Base-by-base conservation (phyloP, 2,113 vertebrate genomes). In the Epinephelus cyanopodus region DNA sequence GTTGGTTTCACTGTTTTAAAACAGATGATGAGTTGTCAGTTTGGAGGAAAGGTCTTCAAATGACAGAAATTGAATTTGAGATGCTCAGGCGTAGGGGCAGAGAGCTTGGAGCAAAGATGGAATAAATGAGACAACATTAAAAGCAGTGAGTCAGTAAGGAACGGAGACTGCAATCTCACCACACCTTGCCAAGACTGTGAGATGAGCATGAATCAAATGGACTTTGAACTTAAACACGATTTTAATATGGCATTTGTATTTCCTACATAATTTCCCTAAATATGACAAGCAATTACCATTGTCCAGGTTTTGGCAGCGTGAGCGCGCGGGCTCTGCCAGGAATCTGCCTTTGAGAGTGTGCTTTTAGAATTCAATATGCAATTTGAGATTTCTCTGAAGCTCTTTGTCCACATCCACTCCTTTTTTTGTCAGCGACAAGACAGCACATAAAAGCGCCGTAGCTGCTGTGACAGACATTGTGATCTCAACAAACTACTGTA, bases 271-370 rank as follows among this genome's bases (percentile, higher is more conserved):
- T 87, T 87, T 91, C 73, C 72, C 71, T 73, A 89, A 87, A 90
- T 89, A 87, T 89, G 92, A 92, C 92, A 89, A 91, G 88, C 91
- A 88, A 87, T 94, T 91, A 90, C 87, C 66, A 81, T 89, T 90
- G 88, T 93, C 79, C 45, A 17, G 70, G 83, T 68, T 87, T 84
- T 93, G 92, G 90, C 92, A 92, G 87, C 48, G 9, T 47, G 39
- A 77, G 33, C 19, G 45, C 76, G 62, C 25, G 2, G 29, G 68
- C 48, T 70, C 67, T 88, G 94, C 91, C 92, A 94, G 78, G 64
- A 88, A 78, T 84, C 66, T 52, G 68, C 81, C 81, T 92, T 86
- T 90, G 81, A 93, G 87, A 85, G 53, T 74, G 48, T 74, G 77
- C 79, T 91, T 91, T 92, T 73, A 84, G 65, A 90, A 90, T 90